phyloP scores from a whole-genome alignment of 1,140 invertebrate genomes.

The Hesperophylax magnus region DNA sequence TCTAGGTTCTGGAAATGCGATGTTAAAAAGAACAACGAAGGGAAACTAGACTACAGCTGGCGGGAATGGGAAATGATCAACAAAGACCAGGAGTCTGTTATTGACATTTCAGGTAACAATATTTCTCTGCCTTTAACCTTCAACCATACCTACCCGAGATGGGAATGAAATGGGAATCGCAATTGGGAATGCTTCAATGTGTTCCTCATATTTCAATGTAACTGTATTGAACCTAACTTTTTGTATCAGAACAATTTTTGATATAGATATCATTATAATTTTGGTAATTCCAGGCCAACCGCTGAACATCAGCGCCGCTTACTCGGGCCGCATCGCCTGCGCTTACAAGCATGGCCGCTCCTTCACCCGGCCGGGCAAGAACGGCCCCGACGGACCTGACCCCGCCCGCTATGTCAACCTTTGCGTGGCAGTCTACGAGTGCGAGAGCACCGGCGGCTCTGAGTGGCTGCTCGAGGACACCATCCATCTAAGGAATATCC shows the following conservation, averaged over 20 bases:
- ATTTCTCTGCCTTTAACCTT: not conserved
- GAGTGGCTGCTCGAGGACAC: conserved; percentile 99
- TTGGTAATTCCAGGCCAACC: conserved; percentile 77
- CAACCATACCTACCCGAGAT: not conserved
- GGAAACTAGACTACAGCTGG: conserved; percentile 82
- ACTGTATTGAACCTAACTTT: no score
- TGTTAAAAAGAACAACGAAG: conserved; percentile 71
- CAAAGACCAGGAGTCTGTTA: conserved; percentile 85
- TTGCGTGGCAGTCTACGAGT: conserved; percentile 98
- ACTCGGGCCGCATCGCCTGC: conserved; percentile 96
- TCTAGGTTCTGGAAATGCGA: conserved; percentile 87
- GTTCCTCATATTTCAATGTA: no score
- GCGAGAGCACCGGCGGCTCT: conserved; percentile 97
- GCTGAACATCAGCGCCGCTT: conserved; percentile 95
- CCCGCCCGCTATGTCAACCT: conserved; percentile 92
- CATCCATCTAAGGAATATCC: conserved; percentile 91
- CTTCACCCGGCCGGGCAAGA: conserved; percentile 78
- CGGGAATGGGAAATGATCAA: conserved; percentile 93
- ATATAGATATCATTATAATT: no score
- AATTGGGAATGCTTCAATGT: no score
- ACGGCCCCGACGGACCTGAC: conserved; percentile 66
- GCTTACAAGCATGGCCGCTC: conserved; percentile 94
- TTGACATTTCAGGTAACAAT: conserved; percentile 82
- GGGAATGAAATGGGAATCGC: no score
- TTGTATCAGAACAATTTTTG: no score